Percentiles rank a stretch among this genome's conserved stretches.
These are phyloP conservation scores for Craseonycteris thonglongyai DNA, from an alignment of 2,113 vertebrate species.

Conservation along the genomic window DNA sequence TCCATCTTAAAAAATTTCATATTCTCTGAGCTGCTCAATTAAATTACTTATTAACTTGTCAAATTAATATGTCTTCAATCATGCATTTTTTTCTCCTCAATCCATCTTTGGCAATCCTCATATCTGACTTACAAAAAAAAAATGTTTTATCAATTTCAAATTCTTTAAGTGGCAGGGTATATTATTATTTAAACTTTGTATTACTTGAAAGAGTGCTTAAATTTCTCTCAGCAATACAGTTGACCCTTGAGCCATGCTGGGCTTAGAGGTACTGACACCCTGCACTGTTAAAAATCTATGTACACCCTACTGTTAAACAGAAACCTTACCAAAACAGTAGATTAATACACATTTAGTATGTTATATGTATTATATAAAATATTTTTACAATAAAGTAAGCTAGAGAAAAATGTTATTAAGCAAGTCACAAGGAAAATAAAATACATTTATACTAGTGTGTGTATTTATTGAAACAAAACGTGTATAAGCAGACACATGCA, in stretches of 20 bases:
- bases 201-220: constrained; percentile 21
- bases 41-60: constrained; percentile 28
- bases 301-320: not conserved
- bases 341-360: not conserved
- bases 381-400: not conserved
- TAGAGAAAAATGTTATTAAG: not conserved
- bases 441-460: not conserved
- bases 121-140: constrained; percentile 31
- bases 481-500: not conserved
- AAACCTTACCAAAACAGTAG: not conserved
- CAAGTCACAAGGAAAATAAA: not conserved
- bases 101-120: constrained; percentile 27
- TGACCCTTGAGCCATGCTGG: not conserved
- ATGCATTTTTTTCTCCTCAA: not conserved
- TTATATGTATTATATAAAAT: not conserved
- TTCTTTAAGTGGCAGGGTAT: not conserved
- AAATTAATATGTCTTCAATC: not conserved
- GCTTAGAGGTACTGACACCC: no score
- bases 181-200: not conserved
- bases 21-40: not conserved
- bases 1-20: constrained; percentile 38
- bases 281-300: not conserved
- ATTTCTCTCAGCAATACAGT: not conserved
- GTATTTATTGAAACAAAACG: not conserved
- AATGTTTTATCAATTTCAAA: constrained; percentile 11